Percentiles rank a stretch among this genome's conserved stretches.
Conservation (phyloP, 1,140 invertebrate species). For the Apis dorsata region DNA sequence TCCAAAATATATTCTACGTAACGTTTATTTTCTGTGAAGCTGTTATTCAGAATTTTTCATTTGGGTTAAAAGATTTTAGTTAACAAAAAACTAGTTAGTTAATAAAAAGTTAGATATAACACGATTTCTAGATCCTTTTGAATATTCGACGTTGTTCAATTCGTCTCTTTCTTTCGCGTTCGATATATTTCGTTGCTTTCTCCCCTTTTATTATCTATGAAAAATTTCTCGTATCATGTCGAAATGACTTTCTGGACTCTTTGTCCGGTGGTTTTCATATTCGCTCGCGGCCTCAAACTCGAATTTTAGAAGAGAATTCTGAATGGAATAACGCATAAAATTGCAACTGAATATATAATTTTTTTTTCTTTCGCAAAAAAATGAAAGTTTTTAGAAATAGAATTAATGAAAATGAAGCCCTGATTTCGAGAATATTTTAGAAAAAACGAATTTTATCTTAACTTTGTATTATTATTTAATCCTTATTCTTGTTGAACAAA, state of each 20-base stretch:
- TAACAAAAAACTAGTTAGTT: neutral
- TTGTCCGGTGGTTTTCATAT: neutral
- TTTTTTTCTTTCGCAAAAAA: neutral
- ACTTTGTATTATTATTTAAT: too few species aligned
- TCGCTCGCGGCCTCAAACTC: neutral
- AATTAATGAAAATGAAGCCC: too few species aligned
- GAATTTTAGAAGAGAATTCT: conserved; percentile 11
- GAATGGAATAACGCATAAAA: neutral
- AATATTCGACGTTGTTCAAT: neutral
- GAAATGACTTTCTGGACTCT: conserved; percentile 6
- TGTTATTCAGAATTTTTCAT: neutral
- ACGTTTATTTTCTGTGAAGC: neutral
- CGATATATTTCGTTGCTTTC: too few species aligned
- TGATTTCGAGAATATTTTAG: too few species aligned
- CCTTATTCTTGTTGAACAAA: too few species aligned
- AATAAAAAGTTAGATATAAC: neutral
- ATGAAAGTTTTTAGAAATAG: too few species aligned
- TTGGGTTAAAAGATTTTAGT: neutral
- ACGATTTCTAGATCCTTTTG: neutral
- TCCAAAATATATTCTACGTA: too few species aligned
- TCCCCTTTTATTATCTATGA: neutral
- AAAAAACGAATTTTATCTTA: too few species aligned
- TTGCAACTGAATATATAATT: neutral
- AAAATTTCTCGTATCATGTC: neutral
- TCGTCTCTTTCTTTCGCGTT: neutral